phyloP scores from a whole-genome alignment of 1,140 invertebrate species.

The Whitmania pigra region DNA sequence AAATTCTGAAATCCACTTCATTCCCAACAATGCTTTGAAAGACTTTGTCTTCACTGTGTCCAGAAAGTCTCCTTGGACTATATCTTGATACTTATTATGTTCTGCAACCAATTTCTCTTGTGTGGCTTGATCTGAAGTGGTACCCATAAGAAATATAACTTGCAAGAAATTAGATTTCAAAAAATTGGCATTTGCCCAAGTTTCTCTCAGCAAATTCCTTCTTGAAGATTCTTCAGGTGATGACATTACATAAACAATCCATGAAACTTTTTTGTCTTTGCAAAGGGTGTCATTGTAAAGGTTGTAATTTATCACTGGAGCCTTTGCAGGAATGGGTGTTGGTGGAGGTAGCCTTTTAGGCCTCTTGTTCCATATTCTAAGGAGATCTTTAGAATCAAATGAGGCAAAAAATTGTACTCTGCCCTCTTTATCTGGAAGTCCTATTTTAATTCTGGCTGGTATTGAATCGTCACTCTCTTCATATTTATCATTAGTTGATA shows the following conservation, averaged over 20 bases:
- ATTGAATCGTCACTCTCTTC: constrained; percentile 11
- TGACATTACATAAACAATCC: constrained; percentile 30
- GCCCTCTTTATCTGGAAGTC: not conserved
- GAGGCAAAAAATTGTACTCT: constrained; percentile 12
- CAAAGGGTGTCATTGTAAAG: constrained; percentile 10
- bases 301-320: constrained; percentile 12
- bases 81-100: constrained; percentile 28
- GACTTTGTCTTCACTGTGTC: constrained; percentile 38
- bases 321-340: not conserved
- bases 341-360: not conserved
- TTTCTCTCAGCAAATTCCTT: constrained; percentile 34
- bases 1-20: constrained; percentile 57
- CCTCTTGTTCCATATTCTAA: constrained; percentile 3
- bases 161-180: not conserved
- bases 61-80: constrained; percentile 35
- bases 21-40: constrained; percentile 61
- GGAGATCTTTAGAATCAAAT: constrained; percentile 10
- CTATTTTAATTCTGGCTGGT: constrained; percentile 13
- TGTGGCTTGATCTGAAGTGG: constrained; percentile 3
- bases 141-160: constrained; percentile 11
- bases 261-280: constrained; percentile 3
- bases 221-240: constrained; percentile 33
- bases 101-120: constrained; percentile 3
- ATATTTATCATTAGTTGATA: not conserved
- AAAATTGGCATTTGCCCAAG: constrained; percentile 31